Percentiles rank a stretch among this genome's conserved stretches.
Evolutionary conservation across 2,888 invertebrate species (phyloP).

Genomic region (Digitonthophagus gazella): DNA sequence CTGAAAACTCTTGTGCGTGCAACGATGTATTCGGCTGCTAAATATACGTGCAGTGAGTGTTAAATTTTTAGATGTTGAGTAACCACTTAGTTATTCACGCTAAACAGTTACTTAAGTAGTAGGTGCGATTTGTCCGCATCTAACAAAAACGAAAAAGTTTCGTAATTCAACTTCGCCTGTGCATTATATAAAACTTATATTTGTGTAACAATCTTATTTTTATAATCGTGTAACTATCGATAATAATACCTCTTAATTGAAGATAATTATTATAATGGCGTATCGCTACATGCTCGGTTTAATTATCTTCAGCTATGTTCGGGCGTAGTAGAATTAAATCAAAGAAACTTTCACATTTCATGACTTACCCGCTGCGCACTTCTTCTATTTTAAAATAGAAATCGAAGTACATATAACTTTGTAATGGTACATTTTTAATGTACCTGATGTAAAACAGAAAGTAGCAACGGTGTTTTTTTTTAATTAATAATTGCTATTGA

Average conservation of each 20-base stretch:
- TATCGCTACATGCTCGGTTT: neutral
- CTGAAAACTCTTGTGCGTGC: slow-evolving; percentile 4
- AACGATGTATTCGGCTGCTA: neutral
- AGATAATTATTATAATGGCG: neutral
- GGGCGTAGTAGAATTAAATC: neutral
- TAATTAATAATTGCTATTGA: no score
- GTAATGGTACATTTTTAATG: no score
- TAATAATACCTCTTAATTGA: neutral
- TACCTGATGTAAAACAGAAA: neutral
- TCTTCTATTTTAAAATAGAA: neutral
- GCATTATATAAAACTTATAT: neutral
- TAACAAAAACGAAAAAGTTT: no score
- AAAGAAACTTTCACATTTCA: neutral
- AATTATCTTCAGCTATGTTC: neutral
- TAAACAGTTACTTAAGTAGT: no score
- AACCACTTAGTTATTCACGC: neutral
- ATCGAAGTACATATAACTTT: neutral
- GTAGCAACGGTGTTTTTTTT: neutral
- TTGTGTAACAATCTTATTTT: neutral
- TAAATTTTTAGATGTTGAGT: neutral
- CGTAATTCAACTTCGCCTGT: no score
- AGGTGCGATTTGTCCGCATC: no score
- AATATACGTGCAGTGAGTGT: neutral
- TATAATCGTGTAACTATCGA: neutral
- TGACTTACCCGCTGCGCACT: neutral